A percentile compares a stretch with the other conserved stretches of the same genome.
Evolutionary conservation across 2,113 vertebrate genomes (phyloP).

Genomic region (Fulmarus glacialis): DNA sequence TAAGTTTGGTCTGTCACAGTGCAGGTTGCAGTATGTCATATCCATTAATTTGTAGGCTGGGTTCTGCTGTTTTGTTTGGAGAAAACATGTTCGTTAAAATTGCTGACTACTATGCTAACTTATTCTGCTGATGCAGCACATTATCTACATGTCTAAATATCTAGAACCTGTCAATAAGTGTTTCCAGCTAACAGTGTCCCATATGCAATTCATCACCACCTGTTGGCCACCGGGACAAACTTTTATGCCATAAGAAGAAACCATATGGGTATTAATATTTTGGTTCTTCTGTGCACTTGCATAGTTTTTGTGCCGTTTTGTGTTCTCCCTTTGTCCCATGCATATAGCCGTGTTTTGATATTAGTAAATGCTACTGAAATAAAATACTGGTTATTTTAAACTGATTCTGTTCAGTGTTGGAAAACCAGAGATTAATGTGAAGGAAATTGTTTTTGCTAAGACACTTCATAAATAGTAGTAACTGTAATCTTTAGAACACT

Average conservation of each 20-base stretch:
- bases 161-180: neutral
- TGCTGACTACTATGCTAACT: neutral
- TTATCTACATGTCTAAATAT: neutral
- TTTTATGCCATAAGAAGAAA: neutral
- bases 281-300: accelerated
- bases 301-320: neutral
- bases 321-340: neutral
- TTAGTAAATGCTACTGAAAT: neutral
- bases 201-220: neutral
- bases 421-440: neutral
- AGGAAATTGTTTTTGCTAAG: neutral
- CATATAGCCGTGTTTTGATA: neutral
- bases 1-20: neutral
- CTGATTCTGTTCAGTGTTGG: neutral
- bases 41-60: neutral
- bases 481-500: neutral
- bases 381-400: neutral
- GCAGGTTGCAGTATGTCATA: neutral
- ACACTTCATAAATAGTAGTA: neutral
- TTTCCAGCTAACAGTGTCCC: neutral
- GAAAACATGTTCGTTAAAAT: neutral
- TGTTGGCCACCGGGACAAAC: neutral
- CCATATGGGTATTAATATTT: neutral
- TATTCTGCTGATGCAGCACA: neutral
- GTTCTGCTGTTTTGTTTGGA: neutral